Conservation (phyloP, 2,797 vertebrate genomes). For the Lacerta bilineata region DNA sequence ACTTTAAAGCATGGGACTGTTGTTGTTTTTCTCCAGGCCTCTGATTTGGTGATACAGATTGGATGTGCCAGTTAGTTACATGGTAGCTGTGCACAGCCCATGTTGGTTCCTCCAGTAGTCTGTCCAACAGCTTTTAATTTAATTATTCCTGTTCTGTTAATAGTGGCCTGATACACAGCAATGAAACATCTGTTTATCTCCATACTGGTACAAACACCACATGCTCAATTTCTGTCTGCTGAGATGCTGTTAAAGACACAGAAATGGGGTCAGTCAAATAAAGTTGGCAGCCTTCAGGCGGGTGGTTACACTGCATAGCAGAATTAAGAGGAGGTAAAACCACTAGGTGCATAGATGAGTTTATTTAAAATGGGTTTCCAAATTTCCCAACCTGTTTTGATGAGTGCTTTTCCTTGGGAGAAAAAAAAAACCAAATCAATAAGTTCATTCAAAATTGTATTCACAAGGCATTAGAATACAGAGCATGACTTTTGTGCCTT, state of each 20-base stretch:
- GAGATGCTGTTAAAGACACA: not conserved
- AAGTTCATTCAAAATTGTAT: not conserved
- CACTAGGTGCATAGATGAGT: too few relatives aligned
- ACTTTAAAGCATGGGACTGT: not conserved
- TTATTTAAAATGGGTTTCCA: not conserved
- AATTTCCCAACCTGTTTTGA: not conserved
- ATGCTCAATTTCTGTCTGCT: not conserved
- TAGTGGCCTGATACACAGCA: not conserved
- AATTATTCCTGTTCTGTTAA: not conserved
- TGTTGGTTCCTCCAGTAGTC: not conserved
- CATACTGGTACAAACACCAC: not conserved
- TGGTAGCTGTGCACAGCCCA: not conserved
- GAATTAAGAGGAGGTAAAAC: too few relatives aligned
- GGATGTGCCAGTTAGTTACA: not conserved
- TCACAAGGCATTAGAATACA: not conserved
- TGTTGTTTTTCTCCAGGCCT: not conserved
- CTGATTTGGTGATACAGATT: not conserved
- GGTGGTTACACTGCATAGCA: too few relatives aligned
- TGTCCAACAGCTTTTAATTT: not conserved
- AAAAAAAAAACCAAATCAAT: not conserved
- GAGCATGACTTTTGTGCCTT: not conserved
- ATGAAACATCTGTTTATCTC: not conserved
- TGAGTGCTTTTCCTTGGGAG: not conserved
- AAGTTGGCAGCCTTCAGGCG: too few relatives aligned
- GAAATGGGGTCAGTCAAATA: not conserved